phyloP scores from a whole-genome alignment of 2,797 vertebrate species.

The Rhadinocentrus ornatus region DNA sequence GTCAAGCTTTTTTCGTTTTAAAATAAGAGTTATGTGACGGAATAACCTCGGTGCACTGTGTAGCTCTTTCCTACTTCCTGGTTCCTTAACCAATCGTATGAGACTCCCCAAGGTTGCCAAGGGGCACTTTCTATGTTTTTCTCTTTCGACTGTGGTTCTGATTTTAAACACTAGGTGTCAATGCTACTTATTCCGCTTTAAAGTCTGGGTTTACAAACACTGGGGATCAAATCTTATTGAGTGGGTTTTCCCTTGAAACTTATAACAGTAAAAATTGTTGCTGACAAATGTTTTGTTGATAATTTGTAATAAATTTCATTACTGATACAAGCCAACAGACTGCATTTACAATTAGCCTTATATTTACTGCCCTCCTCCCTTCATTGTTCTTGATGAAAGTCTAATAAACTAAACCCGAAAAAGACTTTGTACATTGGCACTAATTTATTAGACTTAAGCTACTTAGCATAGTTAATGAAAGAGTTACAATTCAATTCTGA shows the following conservation, averaged over 20 bases:
- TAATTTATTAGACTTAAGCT: conserved; percentile 15
- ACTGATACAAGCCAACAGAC: background rate
- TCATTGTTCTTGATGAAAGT: background rate
- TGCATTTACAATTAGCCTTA: background rate
- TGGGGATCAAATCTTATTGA: conserved; percentile 2
- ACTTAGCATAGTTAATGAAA: conserved; percentile 1
- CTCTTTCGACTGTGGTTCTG: no score
- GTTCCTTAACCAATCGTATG: no score
- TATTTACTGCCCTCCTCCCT: background rate
- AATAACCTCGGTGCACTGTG: no score
- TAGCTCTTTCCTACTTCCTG: no score
- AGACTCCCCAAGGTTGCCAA: no score
- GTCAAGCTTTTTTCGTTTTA: no score
- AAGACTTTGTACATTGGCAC: background rate
- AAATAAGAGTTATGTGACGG: no score
- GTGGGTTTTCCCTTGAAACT: background rate
- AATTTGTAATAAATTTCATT: background rate
- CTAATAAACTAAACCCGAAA: background rate
- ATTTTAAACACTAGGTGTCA: no score
- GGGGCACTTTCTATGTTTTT: no score
- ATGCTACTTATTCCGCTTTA: no score
- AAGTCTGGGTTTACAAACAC: background rate
- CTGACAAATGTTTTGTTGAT: background rate
- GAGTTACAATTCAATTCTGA: conserved; percentile 14
- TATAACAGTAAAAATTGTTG: background rate